Evolutionary conservation across 1,140 invertebrate species (phyloP).

Genomic region (Ericerus pela): DNA sequence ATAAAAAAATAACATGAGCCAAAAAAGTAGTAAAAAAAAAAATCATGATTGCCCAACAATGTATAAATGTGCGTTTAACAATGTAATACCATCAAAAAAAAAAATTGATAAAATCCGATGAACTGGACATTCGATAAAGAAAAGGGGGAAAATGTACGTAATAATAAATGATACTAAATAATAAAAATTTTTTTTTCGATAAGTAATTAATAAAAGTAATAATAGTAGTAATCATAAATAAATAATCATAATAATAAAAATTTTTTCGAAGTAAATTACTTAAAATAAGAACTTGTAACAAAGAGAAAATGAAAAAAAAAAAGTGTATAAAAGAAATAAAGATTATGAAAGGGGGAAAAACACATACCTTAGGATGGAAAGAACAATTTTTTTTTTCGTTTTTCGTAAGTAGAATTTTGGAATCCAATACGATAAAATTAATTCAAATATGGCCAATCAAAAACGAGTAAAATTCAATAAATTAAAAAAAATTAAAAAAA

Average conservation of each 20-base stretch:
- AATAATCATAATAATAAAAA: not conserved
- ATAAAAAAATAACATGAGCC: conserved; percentile 4
- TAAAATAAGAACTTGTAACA: not conserved
- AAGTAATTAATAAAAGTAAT: conserved; percentile 2
- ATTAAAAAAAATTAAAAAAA: not conserved
- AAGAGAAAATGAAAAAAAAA: not conserved
- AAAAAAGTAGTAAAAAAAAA: conserved; percentile 6
- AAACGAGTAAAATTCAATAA: too few species aligned
- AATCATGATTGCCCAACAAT: conserved; percentile 10
- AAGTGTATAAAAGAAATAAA: not conserved
- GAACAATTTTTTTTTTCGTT: too few species aligned
- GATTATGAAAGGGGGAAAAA: too few species aligned
- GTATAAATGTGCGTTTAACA: conserved; percentile 10
- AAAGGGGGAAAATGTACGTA: conserved; percentile 1
- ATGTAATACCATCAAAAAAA: not conserved
- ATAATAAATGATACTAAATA: conserved; percentile 12
- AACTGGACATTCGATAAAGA: not conserved
- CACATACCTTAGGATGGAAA: too few species aligned
- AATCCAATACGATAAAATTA: too few species aligned
- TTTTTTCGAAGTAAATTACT: too few species aligned
- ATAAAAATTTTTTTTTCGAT: conserved; percentile 2
- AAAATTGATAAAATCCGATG: not conserved
- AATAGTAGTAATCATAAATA: not conserved
- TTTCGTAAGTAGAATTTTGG: too few species aligned
- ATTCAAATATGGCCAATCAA: too few species aligned